Percentiles rank a stretch among this genome's conserved stretches.
phyloP scores from a whole-genome alignment of 2,888 invertebrate species.

The Drosophila leonis region DNA sequence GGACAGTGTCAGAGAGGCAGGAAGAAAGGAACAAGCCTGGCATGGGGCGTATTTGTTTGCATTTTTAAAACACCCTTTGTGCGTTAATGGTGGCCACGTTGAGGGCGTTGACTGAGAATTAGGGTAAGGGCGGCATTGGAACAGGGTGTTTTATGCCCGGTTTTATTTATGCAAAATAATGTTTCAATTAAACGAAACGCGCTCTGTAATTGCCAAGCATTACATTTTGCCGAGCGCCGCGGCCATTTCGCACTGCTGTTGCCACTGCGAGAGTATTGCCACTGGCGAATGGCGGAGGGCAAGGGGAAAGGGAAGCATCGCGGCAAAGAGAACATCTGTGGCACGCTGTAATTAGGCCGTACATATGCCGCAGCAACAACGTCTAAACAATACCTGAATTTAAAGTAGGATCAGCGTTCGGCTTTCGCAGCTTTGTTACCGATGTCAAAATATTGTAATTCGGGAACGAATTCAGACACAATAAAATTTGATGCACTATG shows the following conservation, averaged over 20 bases:
- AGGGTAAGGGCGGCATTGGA: conserved; percentile 39
- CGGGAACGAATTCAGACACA: conserved; percentile 58
- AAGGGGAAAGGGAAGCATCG: conserved; percentile 8
- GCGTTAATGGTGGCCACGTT: conserved; percentile 57
- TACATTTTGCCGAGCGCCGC: conserved; percentile 46
- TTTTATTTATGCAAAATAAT: conserved; percentile 84
- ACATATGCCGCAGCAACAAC: conserved; percentile 68
- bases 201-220: conserved; percentile 73
- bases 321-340: conserved; percentile 74
- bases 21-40: not conserved
- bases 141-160: conserved; percentile 82
- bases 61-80: conserved; percentile 70
- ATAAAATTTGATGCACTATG: conserved; percentile 52
- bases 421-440: conserved; percentile 67
- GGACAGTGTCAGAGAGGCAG: not conserved
- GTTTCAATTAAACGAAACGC: conserved; percentile 83
- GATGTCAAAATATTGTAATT: conserved; percentile 77
- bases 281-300: not conserved
- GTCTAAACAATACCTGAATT: conserved; percentile 63
- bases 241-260: conserved; percentile 62
- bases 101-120: conserved; percentile 13
- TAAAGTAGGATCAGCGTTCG: conserved; percentile 75
- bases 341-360: conserved; percentile 71
- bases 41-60: conserved; percentile 62
- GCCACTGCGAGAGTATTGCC: conserved; percentile 21